Conservation (phyloP, 2,113 vertebrate genomes). For the Picathartes gymnocephalus region DNA sequence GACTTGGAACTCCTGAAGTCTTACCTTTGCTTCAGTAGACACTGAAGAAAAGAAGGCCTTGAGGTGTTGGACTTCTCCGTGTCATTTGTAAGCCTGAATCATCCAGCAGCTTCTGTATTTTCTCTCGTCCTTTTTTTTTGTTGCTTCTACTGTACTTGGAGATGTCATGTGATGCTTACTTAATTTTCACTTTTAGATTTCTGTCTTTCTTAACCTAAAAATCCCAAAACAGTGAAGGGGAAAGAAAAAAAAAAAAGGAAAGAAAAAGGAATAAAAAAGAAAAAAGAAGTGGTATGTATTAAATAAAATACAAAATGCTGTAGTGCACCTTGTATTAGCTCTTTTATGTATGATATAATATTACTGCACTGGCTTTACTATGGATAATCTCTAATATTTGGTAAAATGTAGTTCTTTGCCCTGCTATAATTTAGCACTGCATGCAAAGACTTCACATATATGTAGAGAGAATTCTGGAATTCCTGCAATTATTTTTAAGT, state of each 20-base stretch:
- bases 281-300: not conserved
- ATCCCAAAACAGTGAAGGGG: not conserved
- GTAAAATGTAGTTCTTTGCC: not conserved
- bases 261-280: not conserved
- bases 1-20: not conserved
- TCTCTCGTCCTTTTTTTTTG: not conserved
- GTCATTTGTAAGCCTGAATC: not conserved
- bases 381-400: not conserved
- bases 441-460: not conserved
- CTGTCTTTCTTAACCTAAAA: not conserved
- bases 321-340: not conserved
- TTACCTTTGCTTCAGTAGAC: not conserved
- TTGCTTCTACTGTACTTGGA: not conserved
- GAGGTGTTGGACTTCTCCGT: not conserved
- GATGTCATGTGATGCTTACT: not conserved
- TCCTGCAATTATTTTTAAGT: not conserved
- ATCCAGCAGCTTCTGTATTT: not conserved
- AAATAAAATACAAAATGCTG: not conserved
- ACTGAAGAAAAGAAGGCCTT: not conserved
- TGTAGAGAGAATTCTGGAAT: not conserved
- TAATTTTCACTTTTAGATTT: not conserved
- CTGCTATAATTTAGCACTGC: not conserved
- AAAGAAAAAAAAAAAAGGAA: fast-evolving
- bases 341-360: not conserved
- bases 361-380: not conserved